Conservation (phyloP, 2,113 vertebrate species). For the Talpa occidentalis region DNA sequence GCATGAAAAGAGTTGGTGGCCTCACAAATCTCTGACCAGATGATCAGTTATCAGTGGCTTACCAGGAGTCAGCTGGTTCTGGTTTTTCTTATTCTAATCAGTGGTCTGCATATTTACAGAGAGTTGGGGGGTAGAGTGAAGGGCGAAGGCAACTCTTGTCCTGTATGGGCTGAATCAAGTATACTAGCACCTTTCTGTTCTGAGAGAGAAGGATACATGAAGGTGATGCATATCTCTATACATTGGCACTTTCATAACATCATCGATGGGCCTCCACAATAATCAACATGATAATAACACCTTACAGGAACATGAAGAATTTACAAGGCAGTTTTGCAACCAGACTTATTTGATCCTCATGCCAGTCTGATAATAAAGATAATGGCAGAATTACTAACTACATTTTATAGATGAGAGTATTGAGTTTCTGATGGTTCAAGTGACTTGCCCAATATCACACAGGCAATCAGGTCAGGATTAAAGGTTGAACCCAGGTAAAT, state of each 20-base stretch:
- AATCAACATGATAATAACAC: not conserved
- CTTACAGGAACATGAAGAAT: not conserved
- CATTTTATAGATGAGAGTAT: accelerated
- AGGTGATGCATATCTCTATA: not conserved
- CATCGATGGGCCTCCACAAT: not conserved
- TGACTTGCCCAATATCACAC: not conserved
- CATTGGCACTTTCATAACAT: not conserved
- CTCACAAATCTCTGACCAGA: not conserved
- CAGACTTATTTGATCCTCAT: not conserved
- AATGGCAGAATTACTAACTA: not conserved
- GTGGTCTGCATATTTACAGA: not conserved
- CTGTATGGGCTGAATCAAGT: not conserved
- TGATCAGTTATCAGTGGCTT: not conserved
- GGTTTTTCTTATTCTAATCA: not conserved
- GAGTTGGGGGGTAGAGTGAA: not conserved
- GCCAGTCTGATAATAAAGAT: not conserved
- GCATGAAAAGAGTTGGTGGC: not conserved
- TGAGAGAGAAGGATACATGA: not conserved
- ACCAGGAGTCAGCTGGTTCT: not conserved
- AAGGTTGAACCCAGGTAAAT: not conserved
- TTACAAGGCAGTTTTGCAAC: not conserved
- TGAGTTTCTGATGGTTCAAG: not conserved
- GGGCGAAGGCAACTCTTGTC: not conserved
- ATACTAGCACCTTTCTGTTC: not conserved
- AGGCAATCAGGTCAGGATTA: not conserved